A percentile compares a stretch with the other conserved stretches of the same genome.
Evolutionary conservation across 2,113 vertebrate genomes (phyloP).

Genomic region (Pungitius pungitius): DNA sequence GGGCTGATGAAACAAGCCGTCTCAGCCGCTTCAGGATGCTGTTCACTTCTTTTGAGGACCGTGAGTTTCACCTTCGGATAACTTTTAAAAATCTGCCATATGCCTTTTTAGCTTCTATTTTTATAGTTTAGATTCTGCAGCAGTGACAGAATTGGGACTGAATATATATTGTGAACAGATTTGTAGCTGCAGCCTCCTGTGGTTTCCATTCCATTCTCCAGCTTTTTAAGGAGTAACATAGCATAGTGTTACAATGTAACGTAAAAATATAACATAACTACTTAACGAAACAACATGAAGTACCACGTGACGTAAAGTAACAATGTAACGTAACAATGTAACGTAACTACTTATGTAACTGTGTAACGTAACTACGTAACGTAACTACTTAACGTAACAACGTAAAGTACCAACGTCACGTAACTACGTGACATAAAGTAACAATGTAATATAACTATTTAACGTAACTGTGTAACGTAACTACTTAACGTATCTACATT

Average conservation of each 20-base stretch:
- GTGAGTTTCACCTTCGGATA: conserved; percentile 81
- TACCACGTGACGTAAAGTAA: no score
- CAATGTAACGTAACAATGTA: not conserved
- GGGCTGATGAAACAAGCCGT: conserved; percentile 93
- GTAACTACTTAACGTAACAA: no score
- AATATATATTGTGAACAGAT: not conserved
- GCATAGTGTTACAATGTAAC: no score
- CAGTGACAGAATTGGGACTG: not conserved
- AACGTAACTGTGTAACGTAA: no score
- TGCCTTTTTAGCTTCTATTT: not conserved
- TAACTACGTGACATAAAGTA: no score
- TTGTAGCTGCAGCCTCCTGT: conserved; percentile 15
- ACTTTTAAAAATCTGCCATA: not conserved
- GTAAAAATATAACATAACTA: no score
- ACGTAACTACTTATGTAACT: no score
- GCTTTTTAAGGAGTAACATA: not conserved
- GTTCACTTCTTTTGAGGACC: conserved; percentile 93
- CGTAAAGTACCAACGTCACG: no score
- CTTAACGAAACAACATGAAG: no score
- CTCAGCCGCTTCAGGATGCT: conserved; percentile 94
- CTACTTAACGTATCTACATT: no score
- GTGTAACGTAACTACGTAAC: no score
- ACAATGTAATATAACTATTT: no score
- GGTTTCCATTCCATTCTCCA: conserved; percentile 7
- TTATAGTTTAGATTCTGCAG: not conserved